Evolutionary conservation across 2,888 invertebrate genomes (phyloP).

Genomic region (Drosophila algonquin): DNA sequence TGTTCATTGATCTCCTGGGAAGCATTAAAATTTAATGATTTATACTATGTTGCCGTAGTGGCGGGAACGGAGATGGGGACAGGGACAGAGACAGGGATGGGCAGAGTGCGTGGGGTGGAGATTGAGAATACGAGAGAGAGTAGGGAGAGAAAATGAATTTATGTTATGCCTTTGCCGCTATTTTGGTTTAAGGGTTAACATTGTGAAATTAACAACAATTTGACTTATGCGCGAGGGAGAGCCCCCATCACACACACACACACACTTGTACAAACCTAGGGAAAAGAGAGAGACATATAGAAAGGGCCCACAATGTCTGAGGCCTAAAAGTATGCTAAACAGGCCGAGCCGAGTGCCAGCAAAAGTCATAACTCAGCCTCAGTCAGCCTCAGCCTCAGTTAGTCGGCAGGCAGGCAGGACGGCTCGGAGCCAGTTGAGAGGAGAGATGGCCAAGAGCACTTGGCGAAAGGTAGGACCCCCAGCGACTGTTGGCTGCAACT

Average conservation of each 20-base stretch:
- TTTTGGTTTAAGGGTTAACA: constrained; percentile 71
- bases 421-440: constrained; percentile 4
- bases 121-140: constrained; percentile 21
- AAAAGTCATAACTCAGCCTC: constrained; percentile 75
- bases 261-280: neutral
- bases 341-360: constrained; percentile 47
- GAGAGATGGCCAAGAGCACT: constrained; percentile 40
- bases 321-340: constrained; percentile 75
- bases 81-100: too few species aligned
- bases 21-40: constrained; percentile 83
- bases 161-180: constrained; percentile 68
- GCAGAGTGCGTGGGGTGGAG: too few species aligned
- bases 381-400: constrained; percentile 55
- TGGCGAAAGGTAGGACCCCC: constrained; percentile 71
- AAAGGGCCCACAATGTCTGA: constrained; percentile 49
- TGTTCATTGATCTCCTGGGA: constrained; percentile 82
- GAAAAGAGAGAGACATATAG: neutral
- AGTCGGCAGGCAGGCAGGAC: neutral
- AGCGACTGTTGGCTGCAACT: constrained; percentile 73
- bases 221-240: constrained; percentile 72
- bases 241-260: constrained; percentile 18
- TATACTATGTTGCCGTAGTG: constrained; percentile 61
- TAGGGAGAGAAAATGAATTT: constrained; percentile 64
- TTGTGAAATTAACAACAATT: constrained; percentile 77
- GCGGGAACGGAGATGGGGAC: too few species aligned